These are phyloP conservation scores for Rhagonycha fulva DNA, from an alignment of 2,888 invertebrate genomes.

Conservation along the genomic window DNA sequence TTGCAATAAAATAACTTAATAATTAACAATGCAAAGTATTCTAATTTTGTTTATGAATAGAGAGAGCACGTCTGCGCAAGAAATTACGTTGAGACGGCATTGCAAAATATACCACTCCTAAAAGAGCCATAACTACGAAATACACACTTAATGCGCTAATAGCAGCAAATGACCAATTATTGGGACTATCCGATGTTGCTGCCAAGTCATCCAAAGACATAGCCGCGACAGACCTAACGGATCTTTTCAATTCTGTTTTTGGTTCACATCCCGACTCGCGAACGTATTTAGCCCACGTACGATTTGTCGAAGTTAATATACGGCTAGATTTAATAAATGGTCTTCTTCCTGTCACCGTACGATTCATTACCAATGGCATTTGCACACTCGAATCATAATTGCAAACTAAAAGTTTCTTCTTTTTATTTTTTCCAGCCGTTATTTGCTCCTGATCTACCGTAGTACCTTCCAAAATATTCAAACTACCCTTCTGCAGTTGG, in stretches of 20 bases:
- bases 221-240: conserved; percentile 34
- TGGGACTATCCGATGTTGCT: conserved; percentile 34
- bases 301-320: conserved; percentile 62
- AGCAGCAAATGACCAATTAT: conserved; percentile 52
- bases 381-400: conserved; percentile 64
- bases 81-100: not conserved
- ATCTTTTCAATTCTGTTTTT: conserved; percentile 37
- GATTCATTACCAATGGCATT: conserved; percentile 58
- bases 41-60: not conserved
- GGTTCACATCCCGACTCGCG: conserved; percentile 66
- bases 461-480: conserved; percentile 68
- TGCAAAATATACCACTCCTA: not conserved
- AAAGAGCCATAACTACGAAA: not conserved
- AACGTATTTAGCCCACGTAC: conserved; percentile 76
- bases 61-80: not conserved
- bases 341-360: conserved; percentile 59
- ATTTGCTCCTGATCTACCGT: conserved; percentile 67
- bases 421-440: conserved; percentile 65
- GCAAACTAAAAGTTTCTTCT: conserved; percentile 67
- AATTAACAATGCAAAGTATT: not conserved
- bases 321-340: conserved; percentile 63
- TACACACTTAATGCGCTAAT: conserved; percentile 48
- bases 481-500: conserved; percentile 64
- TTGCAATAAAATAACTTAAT: not conserved
- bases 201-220: conserved; percentile 33